phyloP scores from a whole-genome alignment of 1,140 invertebrate genomes.

The Anastrepha obliqua region DNA sequence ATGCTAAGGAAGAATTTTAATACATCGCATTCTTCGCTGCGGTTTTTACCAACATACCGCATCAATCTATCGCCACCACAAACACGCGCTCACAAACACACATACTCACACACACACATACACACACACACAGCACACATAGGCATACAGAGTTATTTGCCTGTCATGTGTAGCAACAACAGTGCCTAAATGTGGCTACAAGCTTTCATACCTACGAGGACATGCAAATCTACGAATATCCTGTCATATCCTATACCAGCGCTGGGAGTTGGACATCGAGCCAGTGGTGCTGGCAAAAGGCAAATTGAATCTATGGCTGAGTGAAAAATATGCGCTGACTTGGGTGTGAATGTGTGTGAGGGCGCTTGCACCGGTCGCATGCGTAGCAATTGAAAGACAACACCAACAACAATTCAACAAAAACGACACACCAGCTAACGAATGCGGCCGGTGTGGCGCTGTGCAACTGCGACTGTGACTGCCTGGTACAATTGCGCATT shows the following conservation, averaged over 20 bases:
- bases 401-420: conserved; percentile 7
- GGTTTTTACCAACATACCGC: conserved; percentile 69
- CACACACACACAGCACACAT: neutral
- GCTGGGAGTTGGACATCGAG: neutral
- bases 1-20: conserved; percentile 53
- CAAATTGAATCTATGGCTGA: conserved; percentile 50
- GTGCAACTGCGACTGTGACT: neutral
- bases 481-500: conserved; percentile 56
- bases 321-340: conserved; percentile 32
- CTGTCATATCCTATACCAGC: conserved; percentile 45
- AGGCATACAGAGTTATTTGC: conserved; percentile 14
- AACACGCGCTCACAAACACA: neutral
- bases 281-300: conserved; percentile 33
- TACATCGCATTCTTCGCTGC: conserved; percentile 58
- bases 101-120: conserved; percentile 1
- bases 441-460: conserved; percentile 35
- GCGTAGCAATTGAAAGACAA: conserved; percentile 47
- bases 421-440: conserved; percentile 25
- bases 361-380: neutral
- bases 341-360: neutral
- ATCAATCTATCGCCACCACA: conserved; percentile 67
- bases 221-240: conserved; percentile 43
- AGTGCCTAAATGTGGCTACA: neutral
- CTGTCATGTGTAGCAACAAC: neutral
- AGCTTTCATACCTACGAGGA: neutral